These are phyloP conservation scores for Ectemnius cavifrons DNA, from an alignment of 2,888 invertebrate genomes.

Conservation along the genomic window DNA sequence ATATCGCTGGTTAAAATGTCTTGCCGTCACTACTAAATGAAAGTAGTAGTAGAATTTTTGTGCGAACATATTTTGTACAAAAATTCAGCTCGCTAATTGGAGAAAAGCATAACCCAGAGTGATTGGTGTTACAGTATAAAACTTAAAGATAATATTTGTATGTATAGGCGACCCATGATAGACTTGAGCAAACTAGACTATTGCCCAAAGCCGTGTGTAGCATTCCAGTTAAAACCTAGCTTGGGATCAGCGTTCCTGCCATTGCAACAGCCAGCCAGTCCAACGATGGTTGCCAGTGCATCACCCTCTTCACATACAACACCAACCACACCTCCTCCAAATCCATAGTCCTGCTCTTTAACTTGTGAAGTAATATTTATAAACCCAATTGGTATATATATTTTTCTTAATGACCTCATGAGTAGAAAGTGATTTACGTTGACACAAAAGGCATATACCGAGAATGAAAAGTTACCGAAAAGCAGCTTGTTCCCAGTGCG, in stretches of 20 bases:
- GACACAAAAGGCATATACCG: conserved; percentile 56
- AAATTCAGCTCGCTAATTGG: no score
- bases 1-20: background rate
- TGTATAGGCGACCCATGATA: conserved; percentile 77
- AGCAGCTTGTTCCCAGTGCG: conserved; percentile 65
- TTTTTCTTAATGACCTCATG: conserved; percentile 67
- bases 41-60: no score
- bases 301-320: conserved; percentile 74
- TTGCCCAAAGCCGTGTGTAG: conserved; percentile 83
- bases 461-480: conserved; percentile 57
- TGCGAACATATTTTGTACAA: no score
- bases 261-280: conserved; percentile 79
- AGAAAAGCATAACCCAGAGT: no score
- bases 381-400: conserved; percentile 69
- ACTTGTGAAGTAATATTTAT: conserved; percentile 66
- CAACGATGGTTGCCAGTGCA: conserved; percentile 70
- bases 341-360: conserved; percentile 75
- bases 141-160: conserved; percentile 44
- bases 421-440: conserved; percentile 68
- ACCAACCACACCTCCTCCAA: conserved; percentile 76
- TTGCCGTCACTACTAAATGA: background rate
- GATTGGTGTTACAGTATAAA: no score
- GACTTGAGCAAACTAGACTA: conserved; percentile 79
- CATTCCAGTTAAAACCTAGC: conserved; percentile 89
- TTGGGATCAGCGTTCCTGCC: conserved; percentile 90